These are phyloP conservation scores for Trachelus tabidus DNA, from an alignment of 2,888 invertebrate genomes.

Conservation along the genomic window DNA sequence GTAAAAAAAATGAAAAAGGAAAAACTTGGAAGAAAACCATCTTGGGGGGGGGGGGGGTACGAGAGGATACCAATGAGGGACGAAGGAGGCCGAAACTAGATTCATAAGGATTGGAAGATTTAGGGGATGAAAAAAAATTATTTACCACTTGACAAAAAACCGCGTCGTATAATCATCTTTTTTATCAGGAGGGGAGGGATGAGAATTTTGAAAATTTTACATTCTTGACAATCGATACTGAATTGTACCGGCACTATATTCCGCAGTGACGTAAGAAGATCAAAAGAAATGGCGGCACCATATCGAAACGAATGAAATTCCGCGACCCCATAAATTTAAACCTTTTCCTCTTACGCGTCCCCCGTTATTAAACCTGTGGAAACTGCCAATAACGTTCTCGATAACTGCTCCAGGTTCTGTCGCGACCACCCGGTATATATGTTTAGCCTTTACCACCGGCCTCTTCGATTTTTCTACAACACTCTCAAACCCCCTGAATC, in stretches of 20 bases:
- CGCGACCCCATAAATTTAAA: neutral
- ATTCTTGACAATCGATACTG: neutral
- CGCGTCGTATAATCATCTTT: neutral
- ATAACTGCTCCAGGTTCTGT: constrained; percentile 55
- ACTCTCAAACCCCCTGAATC: neutral
- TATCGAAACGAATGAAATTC: neutral
- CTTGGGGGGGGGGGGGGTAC: neutral
- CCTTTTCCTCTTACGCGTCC: neutral
- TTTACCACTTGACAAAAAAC: neutral
- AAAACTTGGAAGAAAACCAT: neutral
- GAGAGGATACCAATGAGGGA: neutral
- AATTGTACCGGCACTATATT: neutral
- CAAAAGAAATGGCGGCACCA: neutral
- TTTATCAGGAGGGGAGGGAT: neutral
- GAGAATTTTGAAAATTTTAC: neutral
- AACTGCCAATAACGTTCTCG: constrained; percentile 56
- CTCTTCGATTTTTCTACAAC: neutral
- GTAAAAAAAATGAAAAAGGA: neutral
- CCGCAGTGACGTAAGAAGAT: neutral
- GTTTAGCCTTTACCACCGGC: neutral
- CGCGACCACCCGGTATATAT: constrained; percentile 28
- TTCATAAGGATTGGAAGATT: neutral
- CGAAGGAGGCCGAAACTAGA: neutral
- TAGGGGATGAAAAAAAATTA: neutral
- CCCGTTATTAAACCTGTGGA: constrained; percentile 19